Conservation (phyloP, 2,888 invertebrate species). For the Zelleria hepariella region DNA sequence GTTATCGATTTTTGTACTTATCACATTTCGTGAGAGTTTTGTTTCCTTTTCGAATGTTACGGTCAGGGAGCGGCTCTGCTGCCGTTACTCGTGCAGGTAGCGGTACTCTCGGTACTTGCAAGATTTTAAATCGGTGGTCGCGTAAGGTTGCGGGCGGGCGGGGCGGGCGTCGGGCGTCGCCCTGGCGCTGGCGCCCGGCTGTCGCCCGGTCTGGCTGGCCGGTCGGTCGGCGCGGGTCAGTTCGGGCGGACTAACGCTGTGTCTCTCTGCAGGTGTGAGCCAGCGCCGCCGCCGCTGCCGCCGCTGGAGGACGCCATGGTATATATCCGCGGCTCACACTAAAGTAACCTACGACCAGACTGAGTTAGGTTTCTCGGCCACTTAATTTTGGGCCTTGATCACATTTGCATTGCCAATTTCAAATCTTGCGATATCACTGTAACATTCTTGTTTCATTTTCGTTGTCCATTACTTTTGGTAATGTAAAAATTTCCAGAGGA, state of each 20-base stretch:
- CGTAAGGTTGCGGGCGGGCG: slow-evolving; percentile 10
- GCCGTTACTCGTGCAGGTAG: slow-evolving; percentile 20
- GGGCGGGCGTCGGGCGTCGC: slow-evolving; percentile 17
- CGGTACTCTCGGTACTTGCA: slow-evolving; percentile 43
- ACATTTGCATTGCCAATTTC: slow-evolving; percentile 59
- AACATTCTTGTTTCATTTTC: slow-evolving; percentile 56
- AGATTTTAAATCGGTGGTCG: slow-evolving; percentile 67
- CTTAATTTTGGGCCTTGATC: slow-evolving; percentile 70
- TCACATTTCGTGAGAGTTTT: slow-evolving; percentile 31
- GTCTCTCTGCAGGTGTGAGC: slow-evolving; percentile 73
- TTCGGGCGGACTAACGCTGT: slow-evolving; percentile 69
- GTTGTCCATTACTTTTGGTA: slow-evolving; percentile 46
- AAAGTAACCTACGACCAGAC: slow-evolving; percentile 67
- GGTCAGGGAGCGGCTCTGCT: slow-evolving; percentile 27
- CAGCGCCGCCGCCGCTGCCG: slow-evolving; percentile 68
- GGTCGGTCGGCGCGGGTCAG: slow-evolving; percentile 40
- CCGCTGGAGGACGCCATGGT: slow-evolving; percentile 67
- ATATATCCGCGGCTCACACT: slow-evolving; percentile 71
- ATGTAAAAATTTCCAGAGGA: slow-evolving; percentile 62
- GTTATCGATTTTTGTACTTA: slow-evolving; percentile 47
- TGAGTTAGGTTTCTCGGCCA: slow-evolving; percentile 68
- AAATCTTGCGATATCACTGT: slow-evolving; percentile 69
- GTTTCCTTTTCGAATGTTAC: slow-evolving; percentile 35
- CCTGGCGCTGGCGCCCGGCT: slow-evolving; percentile 25
- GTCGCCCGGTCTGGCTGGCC: too few species aligned